Evolutionary conservation across 2,888 invertebrate genomes (phyloP), one percentile per base, ranked within the genome.

Genomic region (Neoascia interrupta): DNA sequence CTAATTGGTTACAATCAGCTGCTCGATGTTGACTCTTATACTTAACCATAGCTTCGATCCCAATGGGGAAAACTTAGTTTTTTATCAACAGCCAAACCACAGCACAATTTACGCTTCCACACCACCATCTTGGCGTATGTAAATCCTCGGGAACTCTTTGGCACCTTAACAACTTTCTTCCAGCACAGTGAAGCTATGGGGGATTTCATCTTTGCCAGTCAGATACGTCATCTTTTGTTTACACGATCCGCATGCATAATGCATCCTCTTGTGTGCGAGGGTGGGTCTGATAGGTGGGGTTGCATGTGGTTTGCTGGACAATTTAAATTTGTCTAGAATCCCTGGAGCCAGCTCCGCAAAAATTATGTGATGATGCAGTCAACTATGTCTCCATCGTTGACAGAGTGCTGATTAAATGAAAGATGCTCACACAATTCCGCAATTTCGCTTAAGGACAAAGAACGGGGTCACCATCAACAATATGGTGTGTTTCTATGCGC

Each of bases 261-360:
- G 51, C 61, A 69, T 34, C 36, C n/a, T n/a, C 15, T 6, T 43
- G 28, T 36, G n/a, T 26, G 15, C 16, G 0, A 23, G 21, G n/a
- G n/a, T n/a, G n/a, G n/a, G n/a, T n/a, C n/a, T n/a, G n/a, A n/a
- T 47, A 13, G 3, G 16, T 47, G 49, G 3, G 5, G 19, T n/a
- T 36, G 36, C 45, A 6, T 34, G 31, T 5, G 26, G 18, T 45
- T 23, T 68, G 18, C 31, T 70, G 53, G 15, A 28, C 36, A 37
- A 69, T 70, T 70, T 36, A 63, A 54, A 63, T 72, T 63, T 47
- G 70, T 72, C 70, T 72, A 72, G 70, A 41, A 39, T 63, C 39
- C 23, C 18, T 39, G 70, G 70, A 63, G 70, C 70, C 70, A 61
- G 61, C 37, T n/a, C n/a, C 15, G 6, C 2, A 13, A 47, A 18